phyloP scores from a whole-genome alignment of 2,888 invertebrate species.

The Drosophila buzzatii region DNA sequence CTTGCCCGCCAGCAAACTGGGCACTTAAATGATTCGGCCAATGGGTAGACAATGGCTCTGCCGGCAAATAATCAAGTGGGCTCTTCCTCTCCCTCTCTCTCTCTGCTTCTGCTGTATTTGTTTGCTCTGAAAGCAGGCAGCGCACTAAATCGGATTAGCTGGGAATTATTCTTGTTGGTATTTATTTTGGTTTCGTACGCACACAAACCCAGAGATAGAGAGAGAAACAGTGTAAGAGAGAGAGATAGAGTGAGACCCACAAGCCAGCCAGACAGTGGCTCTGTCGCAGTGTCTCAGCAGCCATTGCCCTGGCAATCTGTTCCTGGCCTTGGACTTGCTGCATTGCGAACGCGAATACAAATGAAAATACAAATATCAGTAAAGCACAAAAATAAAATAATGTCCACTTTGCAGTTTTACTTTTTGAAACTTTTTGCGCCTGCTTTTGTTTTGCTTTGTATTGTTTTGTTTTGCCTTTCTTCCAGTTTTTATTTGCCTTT shows the following conservation, averaged over 20 bases:
- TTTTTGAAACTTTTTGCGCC: constrained; percentile 40
- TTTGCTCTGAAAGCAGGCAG: constrained; percentile 35
- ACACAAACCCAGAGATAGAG: constrained; percentile 7
- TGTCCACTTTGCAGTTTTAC: constrained; percentile 70
- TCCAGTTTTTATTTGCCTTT: constrained; percentile 38
- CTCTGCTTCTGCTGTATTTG: constrained; percentile 16
- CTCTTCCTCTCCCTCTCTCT: constrained; percentile 12
- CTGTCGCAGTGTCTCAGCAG: constrained; percentile 34
- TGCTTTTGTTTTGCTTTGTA: constrained; percentile 20
- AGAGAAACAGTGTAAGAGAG: background rate
- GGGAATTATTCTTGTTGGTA: constrained; percentile 80
- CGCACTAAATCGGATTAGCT: constrained; percentile 78
- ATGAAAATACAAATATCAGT: constrained; percentile 29
- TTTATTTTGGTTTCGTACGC: constrained; percentile 64
- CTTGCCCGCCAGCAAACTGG: constrained; percentile 32
- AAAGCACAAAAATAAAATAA: constrained; percentile 58
- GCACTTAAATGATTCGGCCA: constrained; percentile 47
- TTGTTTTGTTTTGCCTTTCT: constrained; percentile 10
- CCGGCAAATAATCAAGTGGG: constrained; percentile 62
- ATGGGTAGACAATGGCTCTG: constrained; percentile 34
- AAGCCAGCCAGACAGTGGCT: constrained; percentile 6
- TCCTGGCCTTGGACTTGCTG: constrained; percentile 49
- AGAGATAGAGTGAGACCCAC: background rate
- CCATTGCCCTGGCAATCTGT: constrained; percentile 42
- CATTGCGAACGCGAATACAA: constrained; percentile 31